Conservation (phyloP, 2,888 invertebrate genomes). For the Xestia ashworthii region DNA sequence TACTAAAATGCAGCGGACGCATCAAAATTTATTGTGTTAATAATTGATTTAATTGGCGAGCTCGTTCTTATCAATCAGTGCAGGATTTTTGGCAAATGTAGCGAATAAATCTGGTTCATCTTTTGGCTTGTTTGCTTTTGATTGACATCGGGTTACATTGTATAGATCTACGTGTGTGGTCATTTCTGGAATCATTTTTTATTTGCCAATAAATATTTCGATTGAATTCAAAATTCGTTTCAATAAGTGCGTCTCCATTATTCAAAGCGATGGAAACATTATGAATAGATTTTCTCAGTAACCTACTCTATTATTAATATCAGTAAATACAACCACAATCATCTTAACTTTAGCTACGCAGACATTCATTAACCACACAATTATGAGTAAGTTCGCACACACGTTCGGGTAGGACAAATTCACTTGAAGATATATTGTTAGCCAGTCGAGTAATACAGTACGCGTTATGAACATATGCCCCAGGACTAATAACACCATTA, state of each 20-base stretch:
- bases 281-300: not conserved
- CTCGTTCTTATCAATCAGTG: constrained; percentile 56
- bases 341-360: constrained; percentile 27
- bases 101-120: constrained; percentile 22
- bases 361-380: constrained; percentile 31
- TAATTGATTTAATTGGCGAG: constrained; percentile 74
- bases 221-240: not conserved
- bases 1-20: constrained; percentile 60
- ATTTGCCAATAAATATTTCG: not conserved
- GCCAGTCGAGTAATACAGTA: constrained; percentile 70
- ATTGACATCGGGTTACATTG: not conserved
- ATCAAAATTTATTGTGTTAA: constrained; percentile 65
- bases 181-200: not conserved
- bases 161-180: not conserved
- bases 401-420: constrained; percentile 60
- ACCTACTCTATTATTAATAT: not conserved
- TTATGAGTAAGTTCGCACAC: constrained; percentile 55
- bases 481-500: constrained; percentile 76
- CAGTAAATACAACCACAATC: constrained; percentile 10
- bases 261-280: not conserved
- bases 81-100: constrained; percentile 33
- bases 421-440: constrained; percentile 71
- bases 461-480: constrained; percentile 72
- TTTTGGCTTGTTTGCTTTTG: constrained; percentile 27
- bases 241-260: not conserved